Evolutionary conservation across 2,888 invertebrate species (phyloP), one percentile per base, ranked within the genome.

Genomic region (Noctua janthina): DNA sequence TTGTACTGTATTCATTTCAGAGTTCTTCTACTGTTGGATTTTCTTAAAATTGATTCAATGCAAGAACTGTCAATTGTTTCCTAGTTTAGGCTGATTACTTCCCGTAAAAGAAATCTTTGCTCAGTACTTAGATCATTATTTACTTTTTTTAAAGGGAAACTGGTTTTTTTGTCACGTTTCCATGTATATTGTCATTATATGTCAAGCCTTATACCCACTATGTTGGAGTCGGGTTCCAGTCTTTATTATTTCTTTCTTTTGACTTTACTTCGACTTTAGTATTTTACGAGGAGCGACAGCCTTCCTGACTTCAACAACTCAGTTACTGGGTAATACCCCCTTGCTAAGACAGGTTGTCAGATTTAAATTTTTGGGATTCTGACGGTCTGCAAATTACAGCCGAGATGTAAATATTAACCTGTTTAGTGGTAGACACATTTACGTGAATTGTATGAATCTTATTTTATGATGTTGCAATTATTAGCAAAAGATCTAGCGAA

Each of bases 11-110:
- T 66, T 35, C 10, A 35, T 39, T 64, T 20, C 17, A 17, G n/a
- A 20, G n/a, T 59, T 59, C 10, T 54, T 20, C n/a, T 2, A 13
- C 13, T 15, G 17, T 2, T 51, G n/a, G 39, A 29, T 29, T 76
- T 49, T 39, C 13, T 67, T 76, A 6, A 66, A 75, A 29, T 83
- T 35, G 6, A 20, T 35, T 6, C 39, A 64, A 56, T 68, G 46
- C 39, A 81, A 68, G 77, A 84, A 84, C 29, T 67, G 62, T 13
- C 35, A 43, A 49, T 46, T 77, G 39, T 66, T 81, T 81, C 76
- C 68, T 84, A n/a, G 51, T 74, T 80, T 67, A 56, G 35, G 49
- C 46, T 17, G 64, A 77, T 81, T 66, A 68, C 46, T 82, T 86
- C 82, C 72, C 15, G 5, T 23, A 46, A 54, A 84, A 77, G 46